Conservation (phyloP, 2,797 vertebrate genomes). For the Mormyrops boulengeri region DNA sequence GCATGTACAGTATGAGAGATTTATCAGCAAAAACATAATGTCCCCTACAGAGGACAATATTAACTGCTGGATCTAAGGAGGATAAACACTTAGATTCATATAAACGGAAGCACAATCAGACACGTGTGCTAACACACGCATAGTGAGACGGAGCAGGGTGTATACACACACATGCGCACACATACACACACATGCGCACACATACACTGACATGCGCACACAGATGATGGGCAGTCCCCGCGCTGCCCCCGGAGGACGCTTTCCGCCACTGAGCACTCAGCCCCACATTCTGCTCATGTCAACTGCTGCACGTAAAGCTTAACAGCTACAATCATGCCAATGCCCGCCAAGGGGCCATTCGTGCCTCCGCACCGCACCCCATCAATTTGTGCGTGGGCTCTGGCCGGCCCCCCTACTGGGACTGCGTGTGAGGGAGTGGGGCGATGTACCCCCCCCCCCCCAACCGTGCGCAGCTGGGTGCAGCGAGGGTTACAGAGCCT, state of each 20-base stretch:
- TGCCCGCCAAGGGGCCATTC: slow-evolving; percentile 60
- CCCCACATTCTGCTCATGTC: slow-evolving; percentile 48
- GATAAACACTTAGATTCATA: neutral
- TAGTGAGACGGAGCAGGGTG: neutral
- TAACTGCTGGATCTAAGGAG: neutral
- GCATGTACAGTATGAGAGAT: neutral
- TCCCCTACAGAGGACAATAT: neutral
- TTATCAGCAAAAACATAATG: neutral
- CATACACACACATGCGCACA: too few relatives aligned
- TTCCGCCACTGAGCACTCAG: slow-evolving; percentile 42
- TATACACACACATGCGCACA: too few relatives aligned
- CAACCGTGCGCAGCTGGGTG: neutral
- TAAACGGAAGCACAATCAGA: neutral
- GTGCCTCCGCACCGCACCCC: slow-evolving; percentile 43
- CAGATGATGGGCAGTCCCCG: neutral
- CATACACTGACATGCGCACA: too few relatives aligned
- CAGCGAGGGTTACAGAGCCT: neutral
- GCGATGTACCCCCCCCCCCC: too few relatives aligned
- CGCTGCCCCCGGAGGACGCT: neutral
- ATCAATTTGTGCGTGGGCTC: slow-evolving; percentile 43
- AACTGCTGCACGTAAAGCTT: slow-evolving; percentile 60
- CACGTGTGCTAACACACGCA: neutral
- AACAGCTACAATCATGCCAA: slow-evolving; percentile 54
- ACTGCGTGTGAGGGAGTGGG: neutral
- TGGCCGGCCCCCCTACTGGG: slow-evolving; percentile 23